Evolutionary conservation across 2,113 vertebrate species (phyloP), one percentile per base, ranked within the genome.

Genomic region (Camelus dromedarius): DNA sequence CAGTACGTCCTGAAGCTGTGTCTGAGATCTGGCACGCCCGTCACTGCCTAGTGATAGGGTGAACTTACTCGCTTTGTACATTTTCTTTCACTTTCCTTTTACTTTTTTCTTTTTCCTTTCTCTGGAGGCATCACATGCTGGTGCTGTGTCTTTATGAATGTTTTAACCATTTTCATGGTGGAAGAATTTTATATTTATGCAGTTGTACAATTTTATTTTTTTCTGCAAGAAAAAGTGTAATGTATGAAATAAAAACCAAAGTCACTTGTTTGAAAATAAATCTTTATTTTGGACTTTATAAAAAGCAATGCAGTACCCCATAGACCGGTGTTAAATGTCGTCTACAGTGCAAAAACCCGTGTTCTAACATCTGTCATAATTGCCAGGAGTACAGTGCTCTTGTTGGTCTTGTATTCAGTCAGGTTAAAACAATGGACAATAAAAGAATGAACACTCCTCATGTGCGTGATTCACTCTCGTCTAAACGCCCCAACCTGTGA

Each of bases 151-250:
- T 99, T 99, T 99, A 99, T 99, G 99, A 99, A 99, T 99, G 99
- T 99, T 99, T 99, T 99, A 99, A 99, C 99, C 99, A 99, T 99
- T 99, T 99, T 99, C 99, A 99, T 99, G 99, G 99, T 99, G 99
- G 99, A 99, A 99, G 99, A 99, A 99, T 99, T 99, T 99, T 99
- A 99, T 99, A 99, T 99, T 99, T 99, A 99, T 99, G 99, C 99
- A 99, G 99, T 99, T 99, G 99, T 99, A 99, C 99, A 99, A 99
- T 99, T 99, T 99, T 99, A 99, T 99, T 99, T 99, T 99, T 99
- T 99, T 99, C 99, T 99, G 99, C 99, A 99, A 99, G 99, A 99
- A 99, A 99, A 99, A 99, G 99, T 99, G 99, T 99, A 99, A 99
- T 99, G 99, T 99, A 99, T 99, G 98, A 99, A 99, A 99, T 99